phyloP scores from a whole-genome alignment of 1,140 invertebrate species.

The Drosophila tsacasi region DNA sequence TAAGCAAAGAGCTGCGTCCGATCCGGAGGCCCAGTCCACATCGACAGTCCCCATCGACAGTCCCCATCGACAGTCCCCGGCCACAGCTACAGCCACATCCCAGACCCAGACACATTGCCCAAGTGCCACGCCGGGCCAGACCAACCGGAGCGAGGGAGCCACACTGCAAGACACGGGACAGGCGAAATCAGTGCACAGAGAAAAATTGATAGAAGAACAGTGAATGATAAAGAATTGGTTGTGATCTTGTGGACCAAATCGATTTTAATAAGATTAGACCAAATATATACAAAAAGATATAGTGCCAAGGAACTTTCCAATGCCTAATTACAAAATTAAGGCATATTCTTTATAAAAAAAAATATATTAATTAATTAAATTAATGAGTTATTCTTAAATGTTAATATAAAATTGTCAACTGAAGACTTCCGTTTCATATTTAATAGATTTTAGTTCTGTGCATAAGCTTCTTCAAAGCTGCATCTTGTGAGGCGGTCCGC shows the following conservation, averaged over 20 bases:
- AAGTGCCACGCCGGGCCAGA: constrained; percentile 15
- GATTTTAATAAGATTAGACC: too few relatives aligned
- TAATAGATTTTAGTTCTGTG: not conserved
- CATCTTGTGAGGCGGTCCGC: constrained; percentile 34
- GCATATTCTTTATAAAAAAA: not conserved
- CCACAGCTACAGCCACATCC: constrained; percentile 2
- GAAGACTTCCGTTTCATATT: not conserved
- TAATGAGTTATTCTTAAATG: too few relatives aligned
- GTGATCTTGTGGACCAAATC: too few relatives aligned
- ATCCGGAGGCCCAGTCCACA: constrained; percentile 4
- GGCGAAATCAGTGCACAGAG: not conserved
- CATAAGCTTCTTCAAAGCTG: constrained; percentile 22
- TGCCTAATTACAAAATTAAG: not conserved
- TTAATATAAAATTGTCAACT: too few relatives aligned
- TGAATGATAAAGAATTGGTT: not conserved
- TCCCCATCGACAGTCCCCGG: not conserved
- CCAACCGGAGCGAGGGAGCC: constrained; percentile 35
- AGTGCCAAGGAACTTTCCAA: not conserved
- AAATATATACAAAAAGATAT: not conserved
- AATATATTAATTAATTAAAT: too few relatives aligned
- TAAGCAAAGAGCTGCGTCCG: constrained; percentile 64
- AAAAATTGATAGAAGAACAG: not conserved
- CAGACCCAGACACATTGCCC: constrained; percentile 13
- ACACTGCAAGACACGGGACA: constrained; percentile 15
- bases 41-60: constrained; percentile 4